These are phyloP conservation scores for Madoqua kirkii DNA, from an alignment of 2,113 vertebrate genomes.

Conservation along the genomic window DNA sequence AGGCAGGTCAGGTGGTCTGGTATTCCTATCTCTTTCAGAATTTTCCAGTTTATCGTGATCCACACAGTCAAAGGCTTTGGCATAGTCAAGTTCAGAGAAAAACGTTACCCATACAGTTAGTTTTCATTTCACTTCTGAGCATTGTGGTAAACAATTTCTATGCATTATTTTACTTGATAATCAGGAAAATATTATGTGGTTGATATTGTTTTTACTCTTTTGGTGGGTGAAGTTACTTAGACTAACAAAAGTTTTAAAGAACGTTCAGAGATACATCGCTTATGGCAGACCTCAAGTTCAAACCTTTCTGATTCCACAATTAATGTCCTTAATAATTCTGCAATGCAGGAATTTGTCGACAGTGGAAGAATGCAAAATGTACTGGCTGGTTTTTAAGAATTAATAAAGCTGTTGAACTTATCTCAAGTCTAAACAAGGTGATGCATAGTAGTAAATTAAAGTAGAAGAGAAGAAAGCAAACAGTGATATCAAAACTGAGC, in stretches of 20 bases:
- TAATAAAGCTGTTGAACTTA: not conserved
- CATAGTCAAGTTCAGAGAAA: not conserved
- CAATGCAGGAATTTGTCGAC: not conserved
- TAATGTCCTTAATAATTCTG: not conserved
- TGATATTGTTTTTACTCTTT: not conserved
- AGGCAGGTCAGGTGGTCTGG: no score
- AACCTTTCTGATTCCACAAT: not conserved
- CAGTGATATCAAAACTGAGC: not conserved
- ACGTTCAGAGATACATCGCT: not conserved
- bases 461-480: not conserved
- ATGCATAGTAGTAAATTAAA: not conserved
- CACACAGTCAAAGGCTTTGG: no score
- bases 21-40: no score
- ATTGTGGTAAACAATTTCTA: not conserved
- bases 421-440: not conserved
- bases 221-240: not conserved
- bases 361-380: not conserved
- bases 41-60: no score
- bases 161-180: not conserved
- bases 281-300: not conserved
- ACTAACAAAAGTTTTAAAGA: not conserved
- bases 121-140: not conserved
- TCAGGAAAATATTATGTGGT: not conserved
- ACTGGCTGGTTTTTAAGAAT: not conserved
- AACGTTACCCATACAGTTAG: not conserved